Percentiles rank a stretch among this genome's conserved stretches.
Conservation (phyloP, 2,888 invertebrate species). For the Drosophila rubida region DNA sequence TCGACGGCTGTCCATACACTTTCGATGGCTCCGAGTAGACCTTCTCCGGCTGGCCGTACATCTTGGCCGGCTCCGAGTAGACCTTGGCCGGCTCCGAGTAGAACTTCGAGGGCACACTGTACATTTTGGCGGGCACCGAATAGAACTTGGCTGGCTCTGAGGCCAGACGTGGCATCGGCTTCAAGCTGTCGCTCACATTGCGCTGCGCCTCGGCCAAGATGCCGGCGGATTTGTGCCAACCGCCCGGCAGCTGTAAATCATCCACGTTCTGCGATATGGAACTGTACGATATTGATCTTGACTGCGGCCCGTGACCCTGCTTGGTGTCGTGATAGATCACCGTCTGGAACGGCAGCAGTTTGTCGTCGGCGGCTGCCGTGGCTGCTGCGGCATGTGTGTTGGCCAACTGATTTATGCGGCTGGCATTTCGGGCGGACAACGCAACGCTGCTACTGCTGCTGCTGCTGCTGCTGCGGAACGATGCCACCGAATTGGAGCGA, state of each 20-base stretch:
- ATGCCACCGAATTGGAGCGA: slow-evolving; percentile 76
- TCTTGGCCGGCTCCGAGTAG: slow-evolving; percentile 87
- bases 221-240: slow-evolving; percentile 75
- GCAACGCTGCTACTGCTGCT: neutral
- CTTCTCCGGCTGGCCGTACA: slow-evolving; percentile 86
- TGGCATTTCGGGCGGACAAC: slow-evolving; percentile 38
- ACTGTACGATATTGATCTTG: slow-evolving; percentile 86
- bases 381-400: slow-evolving; percentile 17
- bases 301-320: slow-evolving; percentile 82
- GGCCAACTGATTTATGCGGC: slow-evolving; percentile 47
- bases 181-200: slow-evolving; percentile 82
- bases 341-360: slow-evolving; percentile 86
- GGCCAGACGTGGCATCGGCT: slow-evolving; percentile 58
- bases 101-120: slow-evolving; percentile 86
- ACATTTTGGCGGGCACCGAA: slow-evolving; percentile 85
- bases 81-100: slow-evolving; percentile 86
- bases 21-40: slow-evolving; percentile 86
- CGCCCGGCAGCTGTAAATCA: slow-evolving; percentile 74
- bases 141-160: slow-evolving; percentile 85
- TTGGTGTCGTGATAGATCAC: slow-evolving; percentile 86
- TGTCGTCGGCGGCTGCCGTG: slow-evolving; percentile 54
- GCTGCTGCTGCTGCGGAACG: slow-evolving; percentile 82
- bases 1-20: slow-evolving; percentile 87
- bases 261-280: slow-evolving; percentile 85
- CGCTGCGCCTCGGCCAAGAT: slow-evolving; percentile 82